These are phyloP conservation scores for Strix aluco DNA, from an alignment of 2,113 vertebrate species.

Conservation along the genomic window DNA sequence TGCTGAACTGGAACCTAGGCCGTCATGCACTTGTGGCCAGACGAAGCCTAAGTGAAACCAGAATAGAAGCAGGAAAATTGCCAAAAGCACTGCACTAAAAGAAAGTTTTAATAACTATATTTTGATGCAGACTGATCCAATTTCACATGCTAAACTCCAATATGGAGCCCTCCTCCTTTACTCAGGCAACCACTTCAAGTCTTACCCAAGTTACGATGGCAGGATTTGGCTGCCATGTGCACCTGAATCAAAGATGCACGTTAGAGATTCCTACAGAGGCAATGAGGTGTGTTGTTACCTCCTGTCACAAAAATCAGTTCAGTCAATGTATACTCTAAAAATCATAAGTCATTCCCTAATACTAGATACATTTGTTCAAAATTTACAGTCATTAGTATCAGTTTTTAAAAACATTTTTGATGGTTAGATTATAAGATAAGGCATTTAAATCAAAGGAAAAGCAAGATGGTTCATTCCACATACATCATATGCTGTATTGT, in stretches of 20 bases:
- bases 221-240: background rate
- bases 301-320: background rate
- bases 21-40: constrained; percentile 43
- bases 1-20: constrained; percentile 11
- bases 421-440: background rate
- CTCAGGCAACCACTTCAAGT: background rate
- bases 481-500: background rate
- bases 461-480: background rate
- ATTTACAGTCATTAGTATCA: background rate
- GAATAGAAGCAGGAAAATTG: constrained; percentile 46
- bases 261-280: background rate
- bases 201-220: background rate
- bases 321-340: background rate
- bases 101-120: constrained; percentile 26
- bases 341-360: background rate
- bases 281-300: background rate
- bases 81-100: constrained; percentile 38
- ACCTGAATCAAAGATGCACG: background rate
- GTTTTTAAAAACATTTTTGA: background rate
- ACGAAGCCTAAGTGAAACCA: constrained; percentile 60
- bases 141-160: background rate
- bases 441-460: background rate
- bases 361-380: background rate
- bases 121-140: constrained; percentile 11
- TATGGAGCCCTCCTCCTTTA: background rate